Percentiles rank a stretch among this genome's conserved stretches.
These are phyloP conservation scores for Euproctis similis DNA, from an alignment of 2,888 invertebrate genomes.

Conservation along the genomic window DNA sequence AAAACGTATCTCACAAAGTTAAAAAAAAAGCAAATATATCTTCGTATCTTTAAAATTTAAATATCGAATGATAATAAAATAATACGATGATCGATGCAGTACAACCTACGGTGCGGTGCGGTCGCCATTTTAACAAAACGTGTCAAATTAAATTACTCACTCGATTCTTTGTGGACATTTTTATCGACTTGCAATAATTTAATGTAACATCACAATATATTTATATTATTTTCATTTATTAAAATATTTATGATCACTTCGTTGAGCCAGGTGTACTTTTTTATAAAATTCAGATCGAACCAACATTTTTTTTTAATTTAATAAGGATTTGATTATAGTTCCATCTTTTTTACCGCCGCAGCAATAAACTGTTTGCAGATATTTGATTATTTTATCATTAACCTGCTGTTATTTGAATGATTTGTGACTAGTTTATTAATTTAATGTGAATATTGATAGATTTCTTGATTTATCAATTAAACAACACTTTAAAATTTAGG, in stretches of 20 bases:
- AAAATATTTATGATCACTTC: constrained; percentile 15
- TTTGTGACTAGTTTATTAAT: too few species aligned
- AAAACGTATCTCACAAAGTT: too few species aligned
- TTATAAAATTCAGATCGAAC: constrained; percentile 1
- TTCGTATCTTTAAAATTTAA: constrained; percentile 9
- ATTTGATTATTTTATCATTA: too few species aligned
- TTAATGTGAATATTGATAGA: too few species aligned
- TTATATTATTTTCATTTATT: too few species aligned
- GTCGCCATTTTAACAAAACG: constrained; percentile 27
- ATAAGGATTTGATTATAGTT: too few species aligned
- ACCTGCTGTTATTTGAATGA: too few species aligned
- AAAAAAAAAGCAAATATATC: constrained; percentile 1
- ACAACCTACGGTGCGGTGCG: constrained; percentile 14
- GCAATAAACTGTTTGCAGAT: too few species aligned
- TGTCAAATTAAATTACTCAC: constrained; percentile 37
- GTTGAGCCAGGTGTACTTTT: constrained; percentile 13
- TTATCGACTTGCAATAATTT: constrained; percentile 38
- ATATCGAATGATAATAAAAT: constrained; percentile 13
- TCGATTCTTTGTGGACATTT: constrained; percentile 34
- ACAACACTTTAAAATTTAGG: too few species aligned
- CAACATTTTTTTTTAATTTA: not conserved
- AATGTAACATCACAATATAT: constrained; percentile 19
- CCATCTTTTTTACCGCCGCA: too few species aligned
- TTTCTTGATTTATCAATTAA: too few species aligned
- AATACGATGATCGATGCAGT: constrained; percentile 24